Percentiles rank a stretch among this genome's conserved stretches.
These are phyloP conservation scores for Ophion ellenae DNA, from an alignment of 2,888 invertebrate genomes.

Conservation along the genomic window DNA sequence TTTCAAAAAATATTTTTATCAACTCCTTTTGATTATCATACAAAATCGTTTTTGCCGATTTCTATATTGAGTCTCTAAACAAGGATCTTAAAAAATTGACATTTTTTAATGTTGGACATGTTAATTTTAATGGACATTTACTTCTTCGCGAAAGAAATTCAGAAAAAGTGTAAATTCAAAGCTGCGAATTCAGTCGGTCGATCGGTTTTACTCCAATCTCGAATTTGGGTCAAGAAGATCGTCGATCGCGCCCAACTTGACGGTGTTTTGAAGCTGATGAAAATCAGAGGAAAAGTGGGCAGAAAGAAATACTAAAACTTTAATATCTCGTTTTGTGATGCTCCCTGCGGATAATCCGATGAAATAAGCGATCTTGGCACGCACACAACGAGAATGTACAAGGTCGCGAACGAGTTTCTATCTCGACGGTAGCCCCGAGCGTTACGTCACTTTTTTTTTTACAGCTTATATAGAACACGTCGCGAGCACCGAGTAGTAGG, in stretches of 20 bases:
- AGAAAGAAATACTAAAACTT: slow-evolving; percentile 14
- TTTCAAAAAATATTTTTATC: too few species aligned
- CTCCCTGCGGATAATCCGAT: slow-evolving; percentile 31
- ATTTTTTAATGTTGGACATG: too few species aligned
- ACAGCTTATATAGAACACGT: slow-evolving; percentile 14
- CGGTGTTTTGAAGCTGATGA: neutral
- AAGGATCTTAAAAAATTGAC: too few species aligned
- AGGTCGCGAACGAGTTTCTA: slow-evolving; percentile 73
- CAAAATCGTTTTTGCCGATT: too few species aligned
- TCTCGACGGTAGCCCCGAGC: slow-evolving; percentile 44
- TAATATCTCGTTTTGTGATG: slow-evolving; percentile 3
- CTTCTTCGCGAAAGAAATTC: too few species aligned
- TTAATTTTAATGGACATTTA: too few species aligned
- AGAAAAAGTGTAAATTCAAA: neutral
- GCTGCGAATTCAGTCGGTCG: neutral
- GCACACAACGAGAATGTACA: slow-evolving; percentile 74
- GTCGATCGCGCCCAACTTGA: neutral
- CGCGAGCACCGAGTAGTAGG: neutral
- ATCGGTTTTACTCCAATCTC: neutral
- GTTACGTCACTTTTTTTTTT: slow-evolving; percentile 55
- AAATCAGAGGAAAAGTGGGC: neutral
- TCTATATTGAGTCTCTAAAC: too few species aligned
- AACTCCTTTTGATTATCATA: too few species aligned
- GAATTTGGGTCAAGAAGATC: neutral
- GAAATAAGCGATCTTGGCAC: slow-evolving; percentile 77